Conservation (phyloP, 2,888 invertebrate genomes). For the Callosobruchus maculatus region DNA sequence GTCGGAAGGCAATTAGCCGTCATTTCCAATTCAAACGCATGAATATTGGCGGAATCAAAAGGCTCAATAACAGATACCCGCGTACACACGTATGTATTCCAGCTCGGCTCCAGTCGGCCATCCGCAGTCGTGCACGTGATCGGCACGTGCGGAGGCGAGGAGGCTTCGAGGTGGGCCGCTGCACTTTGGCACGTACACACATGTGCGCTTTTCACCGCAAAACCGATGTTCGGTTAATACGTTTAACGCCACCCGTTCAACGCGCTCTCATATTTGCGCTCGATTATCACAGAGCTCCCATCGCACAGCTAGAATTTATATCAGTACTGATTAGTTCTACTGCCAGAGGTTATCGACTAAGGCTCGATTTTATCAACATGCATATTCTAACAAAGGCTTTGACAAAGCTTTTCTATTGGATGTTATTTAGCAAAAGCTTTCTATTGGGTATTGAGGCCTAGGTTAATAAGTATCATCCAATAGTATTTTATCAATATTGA, state of each 20-base stretch:
- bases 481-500: no score
- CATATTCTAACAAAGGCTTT: no score
- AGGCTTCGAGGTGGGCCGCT: neutral
- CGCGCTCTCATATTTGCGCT: neutral
- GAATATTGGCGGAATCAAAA: constrained; percentile 40
- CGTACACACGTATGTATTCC: neutral
- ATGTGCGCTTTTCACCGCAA: constrained; percentile 40
- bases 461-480: no score
- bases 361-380: no score
- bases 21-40: constrained; percentile 27
- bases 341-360: no score
- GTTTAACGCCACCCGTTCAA: constrained; percentile 41
- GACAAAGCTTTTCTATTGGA: no score
- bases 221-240: constrained; percentile 48
- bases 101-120: neutral
- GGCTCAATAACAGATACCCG: constrained; percentile 43
- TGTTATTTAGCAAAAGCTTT: no score
- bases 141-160: neutral
- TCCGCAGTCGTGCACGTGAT: neutral
- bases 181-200: constrained; percentile 23
- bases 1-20: constrained; percentile 22
- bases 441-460: no score
- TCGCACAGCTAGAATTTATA: neutral
- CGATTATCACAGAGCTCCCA: neutral
- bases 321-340: neutral